Evolutionary conservation across 2,888 invertebrate species (phyloP), one percentile per base, ranked within the genome.

Genomic region (Coenonympha arcania): DNA sequence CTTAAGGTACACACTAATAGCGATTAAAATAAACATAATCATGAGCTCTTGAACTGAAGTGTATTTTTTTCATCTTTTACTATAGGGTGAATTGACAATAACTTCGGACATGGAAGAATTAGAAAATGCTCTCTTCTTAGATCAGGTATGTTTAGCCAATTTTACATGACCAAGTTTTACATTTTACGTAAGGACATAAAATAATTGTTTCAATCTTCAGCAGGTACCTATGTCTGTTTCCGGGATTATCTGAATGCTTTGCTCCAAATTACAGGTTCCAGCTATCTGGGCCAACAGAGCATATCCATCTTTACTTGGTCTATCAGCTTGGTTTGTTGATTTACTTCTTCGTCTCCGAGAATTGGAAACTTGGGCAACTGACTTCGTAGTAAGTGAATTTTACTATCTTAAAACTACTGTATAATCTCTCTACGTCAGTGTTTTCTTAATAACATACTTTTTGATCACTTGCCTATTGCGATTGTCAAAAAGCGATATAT

Each of bases 101-200:
- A 98, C 98, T 3, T 93, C 94, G 1, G 97, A 95, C 63, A 98
- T 98, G 98, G 98, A 98, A 76, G 94, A 95, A 48, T 85, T 98
- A 50, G 95, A 96, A 76, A 96, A 95, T 75, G 91, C 96, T 1
- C 77, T 98, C 50, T 98, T 96, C 73, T 84, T 98, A 66, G 98
- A 98, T 83, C 95, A 95, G 82, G 87, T 86, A 22, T 16, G 20
- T 16, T 20, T 39, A 15, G 13, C 3, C 4, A 16, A 9, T 6
- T 19, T 36, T 4, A 3, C 11, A 11, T 37, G 11, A 1, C n/a
- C 5, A 6, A n/a, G 5, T 28, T 9, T 11, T 28, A n/a, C n/a
- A n/a, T n/a, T n/a, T n/a, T n/a, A n/a, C n/a, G n/a, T n/a, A n/a
- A n/a, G n/a, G n/a, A n/a, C n/a, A n/a, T n/a, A n/a, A n/a, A n/a